Evolutionary conservation across 2,797 vertebrate genomes (phyloP).

Genomic region (Alauda arvensis): DNA sequence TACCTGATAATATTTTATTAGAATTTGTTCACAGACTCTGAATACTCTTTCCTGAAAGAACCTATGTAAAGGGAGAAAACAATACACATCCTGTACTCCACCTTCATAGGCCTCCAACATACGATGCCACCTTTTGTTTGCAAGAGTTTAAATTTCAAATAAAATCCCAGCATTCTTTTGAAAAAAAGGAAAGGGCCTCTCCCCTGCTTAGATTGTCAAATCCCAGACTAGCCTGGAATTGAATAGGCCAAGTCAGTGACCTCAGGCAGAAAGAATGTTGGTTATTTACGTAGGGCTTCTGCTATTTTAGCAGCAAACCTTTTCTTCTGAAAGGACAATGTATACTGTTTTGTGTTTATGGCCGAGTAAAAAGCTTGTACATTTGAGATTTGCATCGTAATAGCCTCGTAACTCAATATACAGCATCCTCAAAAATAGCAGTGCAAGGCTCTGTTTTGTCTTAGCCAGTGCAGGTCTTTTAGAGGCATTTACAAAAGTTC

Average conservation of each 20-base stretch:
- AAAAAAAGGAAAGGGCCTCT: slow-evolving; percentile 78
- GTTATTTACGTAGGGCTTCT: slow-evolving; percentile 88
- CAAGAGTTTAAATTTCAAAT: slow-evolving; percentile 67
- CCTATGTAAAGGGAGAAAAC: slow-evolving; percentile 56
- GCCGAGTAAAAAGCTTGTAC: slow-evolving; percentile 65
- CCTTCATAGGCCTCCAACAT: slow-evolving; percentile 62
- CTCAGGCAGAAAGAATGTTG: slow-evolving; percentile 92
- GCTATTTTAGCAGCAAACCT: slow-evolving; percentile 71
- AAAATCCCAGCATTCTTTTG: slow-evolving; percentile 69
- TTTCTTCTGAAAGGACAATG: slow-evolving; percentile 66
- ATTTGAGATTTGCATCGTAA: slow-evolving; percentile 68
- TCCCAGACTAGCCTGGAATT: slow-evolving; percentile 72
- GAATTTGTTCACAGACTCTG: slow-evolving; percentile 38
- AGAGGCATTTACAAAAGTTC: slow-evolving; percentile 32
- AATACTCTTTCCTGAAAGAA: slow-evolving; percentile 48
- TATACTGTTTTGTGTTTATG: slow-evolving; percentile 80
- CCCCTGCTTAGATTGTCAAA: slow-evolving; percentile 76
- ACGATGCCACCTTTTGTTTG: slow-evolving; percentile 65
- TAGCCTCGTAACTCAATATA: slow-evolving; percentile 53
- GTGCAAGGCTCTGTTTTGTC: slow-evolving; percentile 46
- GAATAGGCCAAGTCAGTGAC: slow-evolving; percentile 93
- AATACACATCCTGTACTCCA: slow-evolving; percentile 62
- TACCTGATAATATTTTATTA: slow-evolving; percentile 31
- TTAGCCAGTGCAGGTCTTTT: not conserved
- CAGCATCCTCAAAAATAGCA: slow-evolving; percentile 41